Percentiles rank a stretch among this genome's conserved stretches.
phyloP scores from a whole-genome alignment of 2,797 vertebrate species.

The Cryptoblepharus egeriae region DNA sequence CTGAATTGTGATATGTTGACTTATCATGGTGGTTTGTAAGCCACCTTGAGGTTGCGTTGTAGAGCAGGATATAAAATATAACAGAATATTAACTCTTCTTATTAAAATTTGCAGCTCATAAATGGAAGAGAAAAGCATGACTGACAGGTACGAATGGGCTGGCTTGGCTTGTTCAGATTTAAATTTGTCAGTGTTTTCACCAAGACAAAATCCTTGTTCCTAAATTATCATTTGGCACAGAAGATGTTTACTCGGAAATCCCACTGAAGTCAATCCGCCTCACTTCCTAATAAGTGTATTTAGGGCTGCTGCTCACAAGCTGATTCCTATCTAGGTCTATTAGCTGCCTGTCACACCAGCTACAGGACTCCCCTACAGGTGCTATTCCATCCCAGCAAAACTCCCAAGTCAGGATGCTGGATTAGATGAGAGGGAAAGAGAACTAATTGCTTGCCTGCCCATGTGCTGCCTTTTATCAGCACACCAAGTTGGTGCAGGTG shows the following conservation, averaged over 20 bases:
- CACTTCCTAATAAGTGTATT: slow-evolving; percentile 3
- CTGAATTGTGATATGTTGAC: background rate
- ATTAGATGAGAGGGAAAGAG: no score
- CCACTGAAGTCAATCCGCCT: background rate
- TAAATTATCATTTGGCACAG: background rate
- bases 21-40: no score
- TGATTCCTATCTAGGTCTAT: background rate
- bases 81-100: background rate
- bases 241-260: background rate
- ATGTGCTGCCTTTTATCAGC: background rate
- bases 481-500: background rate
- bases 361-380: background rate
- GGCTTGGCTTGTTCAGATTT: background rate
- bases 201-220: background rate
- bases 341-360: background rate
- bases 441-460: background rate
- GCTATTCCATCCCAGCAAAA: background rate
- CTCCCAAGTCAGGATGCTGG: background rate
- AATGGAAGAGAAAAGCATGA: background rate
- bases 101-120: background rate
- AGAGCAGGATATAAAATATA: no score
- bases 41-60: no score
- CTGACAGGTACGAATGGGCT: background rate
- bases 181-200: background rate
- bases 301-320: background rate